Evolutionary conservation across 2,888 invertebrate genomes (phyloP).

Genomic region (Carcina quercana): DNA sequence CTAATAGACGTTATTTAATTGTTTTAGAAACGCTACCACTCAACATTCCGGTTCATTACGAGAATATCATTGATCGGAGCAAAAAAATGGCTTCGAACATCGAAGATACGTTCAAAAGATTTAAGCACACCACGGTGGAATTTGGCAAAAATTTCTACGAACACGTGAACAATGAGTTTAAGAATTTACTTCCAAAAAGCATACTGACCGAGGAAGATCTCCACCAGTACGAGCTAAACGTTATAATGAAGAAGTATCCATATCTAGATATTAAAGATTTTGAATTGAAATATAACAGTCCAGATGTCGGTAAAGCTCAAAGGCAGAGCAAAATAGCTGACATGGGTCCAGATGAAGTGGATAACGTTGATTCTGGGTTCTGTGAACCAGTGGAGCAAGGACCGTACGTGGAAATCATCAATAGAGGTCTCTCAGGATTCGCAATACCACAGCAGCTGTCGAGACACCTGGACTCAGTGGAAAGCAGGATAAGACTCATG

Average conservation of each 20-base stretch:
- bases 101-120: constrained; percentile 29
- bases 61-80: constrained; percentile 23
- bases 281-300: constrained; percentile 42
- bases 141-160: constrained; percentile 23
- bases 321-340: constrained; percentile 37
- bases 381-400: constrained; percentile 39
- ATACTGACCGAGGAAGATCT: constrained; percentile 40
- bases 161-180: constrained; percentile 21
- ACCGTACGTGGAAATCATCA: constrained; percentile 54
- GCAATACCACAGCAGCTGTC: constrained; percentile 43
- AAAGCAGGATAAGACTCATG: constrained; percentile 22
- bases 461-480: constrained; percentile 20
- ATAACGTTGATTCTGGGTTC: constrained; percentile 35
- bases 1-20: no score
- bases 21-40: constrained; percentile 13
- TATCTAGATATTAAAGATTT: constrained; percentile 55
- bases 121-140: constrained; percentile 34
- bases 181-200: constrained; percentile 18
- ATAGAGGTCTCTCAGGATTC: constrained; percentile 57
- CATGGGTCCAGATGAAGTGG: constrained; percentile 22
- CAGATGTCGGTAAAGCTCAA: constrained; percentile 32
- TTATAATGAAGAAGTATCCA: constrained; percentile 64
- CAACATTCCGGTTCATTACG: constrained; percentile 18
- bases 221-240: constrained; percentile 51
- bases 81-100: constrained; percentile 34